Evolutionary conservation across 2,888 invertebrate genomes (phyloP).

Genomic region (Cheiracanthium punctorium): DNA sequence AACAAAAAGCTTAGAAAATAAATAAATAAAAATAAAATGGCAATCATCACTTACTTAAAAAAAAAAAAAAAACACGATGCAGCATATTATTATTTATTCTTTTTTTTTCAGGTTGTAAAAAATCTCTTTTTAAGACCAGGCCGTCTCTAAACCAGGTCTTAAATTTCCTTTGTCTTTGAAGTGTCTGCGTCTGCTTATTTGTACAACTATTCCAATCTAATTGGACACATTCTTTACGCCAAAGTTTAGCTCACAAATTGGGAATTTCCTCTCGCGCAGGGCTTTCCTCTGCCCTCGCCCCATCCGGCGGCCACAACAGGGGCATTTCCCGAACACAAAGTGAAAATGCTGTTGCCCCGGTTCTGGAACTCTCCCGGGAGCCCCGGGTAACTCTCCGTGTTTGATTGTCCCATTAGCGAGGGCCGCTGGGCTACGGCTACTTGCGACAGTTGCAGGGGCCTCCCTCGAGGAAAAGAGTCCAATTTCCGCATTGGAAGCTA

Average conservation of each 20-base stretch:
- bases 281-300: neutral
- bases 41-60: too few relatives aligned
- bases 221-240: neutral
- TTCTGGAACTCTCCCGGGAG: neutral
- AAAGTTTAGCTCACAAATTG: conserved; percentile 14
- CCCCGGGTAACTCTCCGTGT: neutral
- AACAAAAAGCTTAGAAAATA: too few relatives aligned
- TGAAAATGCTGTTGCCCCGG: neutral
- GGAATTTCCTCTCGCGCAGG: conserved; percentile 4
- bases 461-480: neutral
- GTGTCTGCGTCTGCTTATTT: too few relatives aligned
- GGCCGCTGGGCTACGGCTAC: neutral
- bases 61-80: too few relatives aligned
- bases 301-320: conserved; percentile 55
- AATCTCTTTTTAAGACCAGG: too few relatives aligned
- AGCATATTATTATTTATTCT: too few relatives aligned
- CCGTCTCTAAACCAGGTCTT: too few relatives aligned
- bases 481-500: neutral
- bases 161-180: too few relatives aligned
- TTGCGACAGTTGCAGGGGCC: neutral
- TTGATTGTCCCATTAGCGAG: conserved; percentile 11
- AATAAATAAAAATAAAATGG: too few relatives aligned
- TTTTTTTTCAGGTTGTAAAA: too few relatives aligned
- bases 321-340: conserved; percentile 63
- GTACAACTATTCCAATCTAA: conserved; percentile 2